Base-by-base conservation (phyloP, 2,888 invertebrate genomes). In the Limnephilus marmoratus region DNA sequence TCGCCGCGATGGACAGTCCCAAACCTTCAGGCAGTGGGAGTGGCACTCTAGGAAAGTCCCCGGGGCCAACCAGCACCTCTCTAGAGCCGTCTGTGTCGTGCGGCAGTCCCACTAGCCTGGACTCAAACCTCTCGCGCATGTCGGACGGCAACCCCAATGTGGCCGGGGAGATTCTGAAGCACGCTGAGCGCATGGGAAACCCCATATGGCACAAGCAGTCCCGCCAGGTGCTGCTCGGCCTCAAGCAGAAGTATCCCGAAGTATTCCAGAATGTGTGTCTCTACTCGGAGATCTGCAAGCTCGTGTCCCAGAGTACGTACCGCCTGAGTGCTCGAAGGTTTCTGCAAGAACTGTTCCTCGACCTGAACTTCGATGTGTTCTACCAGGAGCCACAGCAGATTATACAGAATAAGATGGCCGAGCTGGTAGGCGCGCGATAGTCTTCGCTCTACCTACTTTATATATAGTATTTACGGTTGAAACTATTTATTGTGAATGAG, bases 301-400 rank as follows among this genome's bases (percentile, higher is more conserved):
- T 98, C 92, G 96, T 99, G 91, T 97, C 98, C 0, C 97, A 97
- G 91, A 98, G 97, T 95, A 97, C 98, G 85, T 99, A 98, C 95
- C 97, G 98, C 94, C 96, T 99, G 94, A 97, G 97, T 93, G 97
- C 98, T 3, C 96, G 99, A 18, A 97, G 99, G 91, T 98, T 99
- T 95, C 96, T 99, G 53, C 99, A 99, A 95, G 99, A 99, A 95
- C 96, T 99, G 81, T 99, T 99, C 95, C 96, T 98, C 90, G 99
- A 99, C 94, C 96, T 98, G 41, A 96, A 97, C 94, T 98, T 98
- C 94, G 97, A 97, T 89, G 96, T 96, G 94, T 97, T 97, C 94
- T 95, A 95, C 85, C 94, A 94, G 41, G 97, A 96, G 93, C 96
- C 97, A 0, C 94, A 95, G 87, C 95, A 95, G 4, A 95, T 97